Percentiles rank a stretch among this genome's conserved stretches.
Evolutionary conservation across 2,797 vertebrate genomes (phyloP).

Genomic region (Chelon labrosus): DNA sequence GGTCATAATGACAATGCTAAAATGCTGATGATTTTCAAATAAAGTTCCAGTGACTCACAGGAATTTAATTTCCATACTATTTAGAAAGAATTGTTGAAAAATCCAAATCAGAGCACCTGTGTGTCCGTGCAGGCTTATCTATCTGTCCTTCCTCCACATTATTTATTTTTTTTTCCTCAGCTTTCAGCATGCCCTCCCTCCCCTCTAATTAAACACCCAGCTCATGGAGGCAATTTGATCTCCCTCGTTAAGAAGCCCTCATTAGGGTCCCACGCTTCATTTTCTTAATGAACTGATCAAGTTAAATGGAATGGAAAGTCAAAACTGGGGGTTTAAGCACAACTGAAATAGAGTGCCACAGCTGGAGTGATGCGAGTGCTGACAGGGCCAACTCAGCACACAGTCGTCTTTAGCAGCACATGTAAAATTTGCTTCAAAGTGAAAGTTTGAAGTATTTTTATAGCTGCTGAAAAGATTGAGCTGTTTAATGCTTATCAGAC

Average conservation of each 20-base stretch:
- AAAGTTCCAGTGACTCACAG: no score
- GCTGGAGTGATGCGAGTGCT: conserved; percentile 11
- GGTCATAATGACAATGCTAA: no score
- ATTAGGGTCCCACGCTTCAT: conserved; percentile 49
- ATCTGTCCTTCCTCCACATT: no score
- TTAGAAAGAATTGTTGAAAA: no score
- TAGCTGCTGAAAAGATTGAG: no score
- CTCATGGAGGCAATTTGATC: conserved; percentile 50
- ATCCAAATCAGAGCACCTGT: no score
- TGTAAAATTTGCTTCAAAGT: background rate
- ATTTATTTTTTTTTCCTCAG: background rate
- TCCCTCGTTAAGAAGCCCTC: conserved; percentile 54
- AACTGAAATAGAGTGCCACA: conserved; percentile 24
- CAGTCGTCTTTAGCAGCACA: background rate
- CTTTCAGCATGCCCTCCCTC: conserved; percentile 28
- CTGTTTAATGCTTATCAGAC: no score
- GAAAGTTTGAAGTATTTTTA: background rate
- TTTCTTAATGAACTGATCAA: conserved; percentile 63
- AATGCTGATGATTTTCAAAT: no score
- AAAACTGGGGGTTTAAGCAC: conserved; percentile 35
- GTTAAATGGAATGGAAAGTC: conserved; percentile 61
- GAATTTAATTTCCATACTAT: no score
- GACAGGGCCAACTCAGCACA: conserved; percentile 13
- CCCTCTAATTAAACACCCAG: conserved; percentile 44
- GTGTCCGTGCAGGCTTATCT: no score